Evolutionary conservation across 2,888 invertebrate species (phyloP).

Genomic region (Zele albiditarsus): DNA sequence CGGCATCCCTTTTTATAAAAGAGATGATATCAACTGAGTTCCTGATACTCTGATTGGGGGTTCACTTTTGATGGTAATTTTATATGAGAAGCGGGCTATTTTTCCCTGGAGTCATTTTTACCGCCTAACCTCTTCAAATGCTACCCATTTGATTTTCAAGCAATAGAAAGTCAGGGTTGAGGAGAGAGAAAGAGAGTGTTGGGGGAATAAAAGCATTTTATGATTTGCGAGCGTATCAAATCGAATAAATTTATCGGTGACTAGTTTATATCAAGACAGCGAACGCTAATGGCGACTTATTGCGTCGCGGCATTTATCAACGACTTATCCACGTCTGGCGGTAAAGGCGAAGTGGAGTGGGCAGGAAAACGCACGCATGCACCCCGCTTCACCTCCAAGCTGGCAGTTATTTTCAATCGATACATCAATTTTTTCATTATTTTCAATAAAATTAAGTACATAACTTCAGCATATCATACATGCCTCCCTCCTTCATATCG

Average conservation of each 20-base stretch:
- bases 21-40: no score
- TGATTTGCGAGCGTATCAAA: conserved; percentile 39
- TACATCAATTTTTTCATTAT: conserved; percentile 18
- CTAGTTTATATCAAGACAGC: conserved; percentile 50
- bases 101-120: no score
- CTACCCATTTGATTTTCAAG: no score
- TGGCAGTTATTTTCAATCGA: conserved; percentile 34
- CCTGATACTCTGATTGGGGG: no score
- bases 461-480: conserved; percentile 37
- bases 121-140: no score
- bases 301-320: conserved; percentile 53
- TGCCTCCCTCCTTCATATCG: conserved; percentile 43
- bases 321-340: conserved; percentile 32
- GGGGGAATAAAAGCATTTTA: conserved; percentile 20
- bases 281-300: conserved; percentile 69
- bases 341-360: conserved; percentile 11
- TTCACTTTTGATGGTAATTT: no score
- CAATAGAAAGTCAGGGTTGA: not conserved
- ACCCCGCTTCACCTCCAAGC: conserved; percentile 4
- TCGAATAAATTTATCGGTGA: conserved; percentile 36
- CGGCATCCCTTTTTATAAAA: no score
- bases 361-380: not conserved
- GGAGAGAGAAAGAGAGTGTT: no score
- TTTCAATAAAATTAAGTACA: not conserved
- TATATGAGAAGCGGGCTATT: no score